Percentiles rank a stretch among this genome's conserved stretches.
phyloP scores from a whole-genome alignment of 2,797 vertebrate genomes.

The Hydrocynus forskahlii region DNA sequence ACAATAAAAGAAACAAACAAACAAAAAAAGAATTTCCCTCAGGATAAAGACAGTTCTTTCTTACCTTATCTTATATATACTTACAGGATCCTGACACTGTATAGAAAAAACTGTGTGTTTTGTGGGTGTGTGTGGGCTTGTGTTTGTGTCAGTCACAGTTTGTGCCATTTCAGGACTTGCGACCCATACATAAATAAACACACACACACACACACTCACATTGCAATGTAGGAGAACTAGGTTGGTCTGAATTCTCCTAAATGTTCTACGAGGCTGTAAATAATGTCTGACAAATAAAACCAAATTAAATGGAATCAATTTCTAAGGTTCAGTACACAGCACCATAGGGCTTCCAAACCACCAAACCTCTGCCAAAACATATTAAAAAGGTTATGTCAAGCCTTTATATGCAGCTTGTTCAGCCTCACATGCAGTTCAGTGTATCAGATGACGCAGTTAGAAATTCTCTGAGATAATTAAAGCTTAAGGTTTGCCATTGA shows the following conservation, averaged over 20 bases:
- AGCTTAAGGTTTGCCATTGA: not conserved
- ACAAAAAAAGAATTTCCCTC: too few relatives aligned
- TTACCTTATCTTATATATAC: too few relatives aligned
- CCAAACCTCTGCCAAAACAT: slow-evolving; percentile 1
- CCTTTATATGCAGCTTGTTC: not conserved
- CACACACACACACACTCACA: not conserved
- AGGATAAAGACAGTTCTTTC: too few relatives aligned
- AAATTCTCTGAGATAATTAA: not conserved
- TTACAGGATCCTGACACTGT: not conserved
- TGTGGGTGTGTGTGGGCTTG: not conserved
- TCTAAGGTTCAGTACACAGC: slow-evolving; percentile 7
- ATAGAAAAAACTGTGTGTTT: not conserved
- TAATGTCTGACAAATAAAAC: slow-evolving; percentile 7
- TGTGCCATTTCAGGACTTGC: not conserved
- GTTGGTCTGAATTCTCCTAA: not conserved
- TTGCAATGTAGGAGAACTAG: not conserved
- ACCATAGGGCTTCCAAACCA: not conserved
- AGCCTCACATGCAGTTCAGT: not conserved
- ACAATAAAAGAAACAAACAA: too few relatives aligned
- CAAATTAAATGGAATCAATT: slow-evolving; percentile 12
- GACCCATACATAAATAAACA: not conserved
- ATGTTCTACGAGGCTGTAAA: not conserved
- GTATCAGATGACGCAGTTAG: not conserved
- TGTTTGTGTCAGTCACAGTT: not conserved
- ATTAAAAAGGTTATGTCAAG: not conserved